Conservation (phyloP, 2,888 invertebrate genomes). For the Metacarcinus magister region DNA sequence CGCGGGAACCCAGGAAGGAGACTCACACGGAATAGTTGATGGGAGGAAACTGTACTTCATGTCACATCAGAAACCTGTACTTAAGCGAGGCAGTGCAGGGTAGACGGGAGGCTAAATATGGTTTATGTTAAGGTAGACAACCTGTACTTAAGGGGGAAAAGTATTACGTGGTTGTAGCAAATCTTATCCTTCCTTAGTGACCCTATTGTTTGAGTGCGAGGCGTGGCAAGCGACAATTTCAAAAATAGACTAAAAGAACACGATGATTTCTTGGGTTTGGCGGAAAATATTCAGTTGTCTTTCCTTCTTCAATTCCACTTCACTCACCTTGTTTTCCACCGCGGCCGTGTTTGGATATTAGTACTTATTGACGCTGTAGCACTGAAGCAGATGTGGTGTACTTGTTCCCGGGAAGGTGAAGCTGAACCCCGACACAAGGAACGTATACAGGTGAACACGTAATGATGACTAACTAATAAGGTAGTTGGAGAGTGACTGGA, state of each 20-base stretch:
- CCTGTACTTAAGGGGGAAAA: background rate
- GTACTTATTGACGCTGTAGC: background rate
- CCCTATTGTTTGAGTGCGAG: too few relatives aligned
- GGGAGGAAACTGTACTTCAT: background rate
- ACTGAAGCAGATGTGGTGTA: background rate
- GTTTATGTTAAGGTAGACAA: background rate
- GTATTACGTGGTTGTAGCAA: background rate
- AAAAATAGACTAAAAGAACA: background rate
- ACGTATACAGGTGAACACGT: background rate
- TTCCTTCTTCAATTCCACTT: background rate
- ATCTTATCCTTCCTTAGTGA: background rate
- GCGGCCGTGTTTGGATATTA: background rate
- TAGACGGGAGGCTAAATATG: background rate
- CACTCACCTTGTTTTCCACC: background rate
- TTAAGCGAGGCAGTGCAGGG: background rate
- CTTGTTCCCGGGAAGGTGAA: background rate
- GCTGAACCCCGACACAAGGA: background rate
- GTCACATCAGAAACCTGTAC: background rate
- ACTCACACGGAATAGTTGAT: background rate
- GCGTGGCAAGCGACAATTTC: background rate
- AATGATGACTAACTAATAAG: background rate
- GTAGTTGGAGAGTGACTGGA: background rate
- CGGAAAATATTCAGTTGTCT: background rate
- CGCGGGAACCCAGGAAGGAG: background rate
- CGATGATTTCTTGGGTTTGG: background rate